Evolutionary conservation across 2,797 vertebrate genomes (phyloP), one percentile per base, ranked within the genome.

Genomic region (Phrynocephalus vlangalii): DNA sequence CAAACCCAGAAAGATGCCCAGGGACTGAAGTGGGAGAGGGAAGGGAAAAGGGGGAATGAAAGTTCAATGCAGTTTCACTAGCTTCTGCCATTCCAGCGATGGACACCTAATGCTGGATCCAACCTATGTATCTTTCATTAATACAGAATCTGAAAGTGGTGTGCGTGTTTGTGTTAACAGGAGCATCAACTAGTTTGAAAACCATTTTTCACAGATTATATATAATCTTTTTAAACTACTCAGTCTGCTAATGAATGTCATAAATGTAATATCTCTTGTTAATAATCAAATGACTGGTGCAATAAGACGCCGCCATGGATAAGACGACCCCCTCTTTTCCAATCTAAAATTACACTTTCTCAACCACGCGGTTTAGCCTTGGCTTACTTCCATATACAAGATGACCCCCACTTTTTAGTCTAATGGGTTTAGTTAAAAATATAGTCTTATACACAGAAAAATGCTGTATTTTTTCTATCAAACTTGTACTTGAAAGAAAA

Each of bases 231-330:
- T 89, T 81, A 88, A 86, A 52, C 11, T 52, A 11, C 11, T 52
- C 86, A 52, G 1, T 60, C 76, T 90, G 86, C 86, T 92, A 88
- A 88, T 1, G 73, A 93, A 87, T 91, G 48, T 11, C 85, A 48
- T 0, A 0, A 89, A 92, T n/a, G 82, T 28, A 0, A 38, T 79
- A 0, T 26, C 73, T 86, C 83, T 44, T 24, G 83, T 16, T 85
- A 56, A 83, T 85, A 52, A 90, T 24, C 72, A n/a, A 83, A 86
- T 88, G 86, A 60, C 50, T 72, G 85, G 88, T 16, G 38, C 87
- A 93, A 52, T 44, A 44, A 44, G 3, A 4, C 38, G 38, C 0
- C 38, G 3, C 38, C 38, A 5, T 44, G 38, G 38, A 44, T 44
- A 44, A 44, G 38, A 44, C 38, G 5, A 44, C 38, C 38, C 38